Percentiles rank a stretch among this genome's conserved stretches.
Evolutionary conservation across 2,888 invertebrate genomes (phyloP).

Genomic region (Zygogramma bicolorata): DNA sequence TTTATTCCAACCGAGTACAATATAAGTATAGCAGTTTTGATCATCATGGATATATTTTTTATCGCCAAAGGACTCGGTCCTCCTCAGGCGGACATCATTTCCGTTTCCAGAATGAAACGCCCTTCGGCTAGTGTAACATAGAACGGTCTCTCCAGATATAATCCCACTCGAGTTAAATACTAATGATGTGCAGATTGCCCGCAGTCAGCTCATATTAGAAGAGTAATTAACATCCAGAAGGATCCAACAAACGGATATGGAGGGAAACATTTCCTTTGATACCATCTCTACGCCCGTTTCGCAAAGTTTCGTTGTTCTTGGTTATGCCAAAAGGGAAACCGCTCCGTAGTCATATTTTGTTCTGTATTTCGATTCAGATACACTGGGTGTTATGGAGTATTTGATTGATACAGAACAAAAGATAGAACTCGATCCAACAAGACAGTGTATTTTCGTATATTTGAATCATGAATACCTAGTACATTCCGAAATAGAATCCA

Average conservation of each 20-base stretch:
- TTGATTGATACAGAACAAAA: too few relatives aligned
- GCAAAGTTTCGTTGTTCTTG: background rate
- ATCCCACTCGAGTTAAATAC: conserved; percentile 19
- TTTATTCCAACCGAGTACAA: too few relatives aligned
- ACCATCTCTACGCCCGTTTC: background rate
- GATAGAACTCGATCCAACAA: too few relatives aligned
- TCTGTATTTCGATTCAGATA: too few relatives aligned
- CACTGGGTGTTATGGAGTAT: too few relatives aligned
- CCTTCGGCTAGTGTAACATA: background rate
- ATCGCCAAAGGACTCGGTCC: background rate
- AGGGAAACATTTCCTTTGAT: conserved; percentile 37
- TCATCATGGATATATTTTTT: too few relatives aligned
- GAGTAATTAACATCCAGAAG: conserved; percentile 58
- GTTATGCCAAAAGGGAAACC: background rate
- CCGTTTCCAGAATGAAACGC: background rate
- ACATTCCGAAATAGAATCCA: too few relatives aligned
- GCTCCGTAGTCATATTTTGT: background rate
- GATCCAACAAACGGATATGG: conserved; percentile 47
- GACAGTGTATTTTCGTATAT: too few relatives aligned
- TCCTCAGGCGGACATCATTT: background rate
- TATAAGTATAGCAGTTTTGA: too few relatives aligned
- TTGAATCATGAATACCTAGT: too few relatives aligned
- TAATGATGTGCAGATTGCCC: conserved; percentile 58
- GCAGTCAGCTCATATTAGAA: conserved; percentile 57
- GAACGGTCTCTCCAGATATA: conserved; percentile 7